phyloP scores from a whole-genome alignment of 1,140 invertebrate genomes.

The Dreissena rostriformis region DNA sequence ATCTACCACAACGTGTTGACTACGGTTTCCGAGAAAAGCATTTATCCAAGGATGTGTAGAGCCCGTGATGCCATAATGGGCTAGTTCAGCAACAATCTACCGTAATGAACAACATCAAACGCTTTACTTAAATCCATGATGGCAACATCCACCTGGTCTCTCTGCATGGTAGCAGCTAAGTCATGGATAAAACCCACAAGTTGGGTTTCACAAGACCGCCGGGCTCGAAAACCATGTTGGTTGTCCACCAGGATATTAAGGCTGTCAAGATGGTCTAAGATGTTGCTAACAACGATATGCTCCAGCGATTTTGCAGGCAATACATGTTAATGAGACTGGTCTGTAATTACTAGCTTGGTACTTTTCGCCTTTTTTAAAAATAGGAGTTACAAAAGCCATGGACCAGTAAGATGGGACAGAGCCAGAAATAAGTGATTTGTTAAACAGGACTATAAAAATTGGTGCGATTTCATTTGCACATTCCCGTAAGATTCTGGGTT shows the following conservation, averaged over 20 bases:
- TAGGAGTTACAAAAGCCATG: background rate
- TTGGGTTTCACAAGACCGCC: conserved; percentile 32
- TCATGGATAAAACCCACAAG: background rate
- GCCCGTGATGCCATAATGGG: conserved; percentile 10
- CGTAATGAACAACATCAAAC: conserved; percentile 17
- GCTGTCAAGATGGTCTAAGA: conserved; percentile 10
- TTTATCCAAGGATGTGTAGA: conserved; percentile 9
- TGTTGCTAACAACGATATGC: conserved; percentile 2
- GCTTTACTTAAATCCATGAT: conserved; percentile 19
- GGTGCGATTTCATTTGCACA: conserved; percentile 28
- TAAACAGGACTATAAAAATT: background rate
- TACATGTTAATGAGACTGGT: conserved; percentile 21
- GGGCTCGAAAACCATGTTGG: conserved; percentile 19
- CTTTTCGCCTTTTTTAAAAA: conserved; percentile 8
- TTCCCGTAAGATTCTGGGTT: conserved; percentile 18
- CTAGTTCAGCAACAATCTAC: conserved; percentile 1
- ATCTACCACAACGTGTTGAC: conserved; percentile 12
- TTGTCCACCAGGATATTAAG: conserved; percentile 24
- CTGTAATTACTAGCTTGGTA: conserved; percentile 18
- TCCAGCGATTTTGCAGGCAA: conserved; percentile 12
- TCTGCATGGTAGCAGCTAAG: conserved; percentile 2
- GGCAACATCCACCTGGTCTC: conserved; percentile 21
- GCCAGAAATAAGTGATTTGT: background rate
- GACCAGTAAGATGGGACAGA: conserved; percentile 15
- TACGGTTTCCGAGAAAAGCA: conserved; percentile 7